Conservation (phyloP, 1,140 invertebrate genomes). For the Monomorium pharaonis region DNA sequence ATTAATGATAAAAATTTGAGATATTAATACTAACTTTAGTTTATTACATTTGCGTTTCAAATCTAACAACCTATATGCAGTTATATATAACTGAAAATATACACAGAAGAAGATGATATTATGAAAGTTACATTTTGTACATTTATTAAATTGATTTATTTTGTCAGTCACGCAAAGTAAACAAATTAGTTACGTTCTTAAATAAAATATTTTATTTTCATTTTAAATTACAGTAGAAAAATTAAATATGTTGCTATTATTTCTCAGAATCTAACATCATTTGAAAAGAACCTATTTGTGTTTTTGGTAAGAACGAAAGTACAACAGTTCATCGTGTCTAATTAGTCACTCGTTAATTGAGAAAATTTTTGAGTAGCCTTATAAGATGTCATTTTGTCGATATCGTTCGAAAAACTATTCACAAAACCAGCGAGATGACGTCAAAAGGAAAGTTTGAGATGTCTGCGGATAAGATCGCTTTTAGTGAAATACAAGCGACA, state of each 20-base stretch:
- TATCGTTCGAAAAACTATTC: background rate
- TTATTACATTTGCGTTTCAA: no score
- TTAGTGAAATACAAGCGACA: conserved; percentile 21
- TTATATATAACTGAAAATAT: no score
- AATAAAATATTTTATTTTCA: background rate
- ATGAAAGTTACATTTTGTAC: no score
- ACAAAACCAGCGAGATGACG: background rate
- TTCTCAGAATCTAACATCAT: background rate
- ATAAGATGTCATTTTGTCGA: background rate
- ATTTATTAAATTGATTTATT: background rate
- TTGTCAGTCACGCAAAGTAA: background rate
- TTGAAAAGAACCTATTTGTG: background rate
- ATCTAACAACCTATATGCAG: no score
- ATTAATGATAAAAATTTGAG: no score
- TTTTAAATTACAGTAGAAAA: background rate
- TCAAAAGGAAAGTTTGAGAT: conserved; percentile 31
- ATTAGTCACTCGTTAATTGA: background rate
- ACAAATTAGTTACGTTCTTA: background rate
- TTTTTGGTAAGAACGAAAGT: background rate
- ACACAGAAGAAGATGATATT: no score
- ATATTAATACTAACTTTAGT: no score
- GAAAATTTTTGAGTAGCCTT: background rate
- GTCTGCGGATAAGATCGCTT: conserved; percentile 19
- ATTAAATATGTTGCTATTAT: background rate
- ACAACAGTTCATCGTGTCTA: background rate